Base-by-base conservation (phyloP, 2,113 vertebrate genomes). In the Pterocles gutturalis region DNA sequence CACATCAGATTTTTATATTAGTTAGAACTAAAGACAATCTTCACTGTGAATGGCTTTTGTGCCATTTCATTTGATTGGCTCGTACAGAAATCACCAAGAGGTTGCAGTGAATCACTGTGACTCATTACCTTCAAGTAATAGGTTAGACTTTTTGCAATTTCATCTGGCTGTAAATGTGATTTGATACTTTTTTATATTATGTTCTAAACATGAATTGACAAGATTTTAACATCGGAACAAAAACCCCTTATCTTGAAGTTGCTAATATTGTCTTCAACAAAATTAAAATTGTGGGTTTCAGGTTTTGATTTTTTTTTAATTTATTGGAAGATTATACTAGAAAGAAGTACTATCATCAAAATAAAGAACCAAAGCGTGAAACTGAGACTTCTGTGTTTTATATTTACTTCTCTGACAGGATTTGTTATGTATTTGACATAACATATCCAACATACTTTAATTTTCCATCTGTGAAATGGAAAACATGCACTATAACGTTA, bases 11-110 rank as follows among this genome's bases (percentile, higher is more conserved):
- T 96, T 97, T 97, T 85, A 58, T 71, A 82, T 81, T 84, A 72
- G 65, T 91, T 70, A 91, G 65, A 92, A 48, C 24, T 55, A 78
- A 89, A 46, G 77, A 91, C 92, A 76, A 61, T 83, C 66, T 90
- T 92, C 73, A 28, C 70, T 89, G 45, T 62, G 93, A 97, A 97
- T 38, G 80, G 70, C 28, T 58, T 93, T 83, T 78, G 16, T 97
- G 96, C 87, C 97, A 96, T 98, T 98, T 97, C 51, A 24, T 83
- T 87, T 93, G 84, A 98, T 97, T 97, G 97, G 95, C 73, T 96
- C 31, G 1, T 24, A 29, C 10, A 95, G 81, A 97, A 96, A 88
- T 62, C 75, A 95, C 90, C 77, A 84, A 92, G 70, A 95, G 41
- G 41, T 80, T 97, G 48, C 69, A 80, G 48, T 97, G 95, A 98